Base-by-base conservation (phyloP, 2,113 vertebrate species). In the Suricata suricatta region DNA sequence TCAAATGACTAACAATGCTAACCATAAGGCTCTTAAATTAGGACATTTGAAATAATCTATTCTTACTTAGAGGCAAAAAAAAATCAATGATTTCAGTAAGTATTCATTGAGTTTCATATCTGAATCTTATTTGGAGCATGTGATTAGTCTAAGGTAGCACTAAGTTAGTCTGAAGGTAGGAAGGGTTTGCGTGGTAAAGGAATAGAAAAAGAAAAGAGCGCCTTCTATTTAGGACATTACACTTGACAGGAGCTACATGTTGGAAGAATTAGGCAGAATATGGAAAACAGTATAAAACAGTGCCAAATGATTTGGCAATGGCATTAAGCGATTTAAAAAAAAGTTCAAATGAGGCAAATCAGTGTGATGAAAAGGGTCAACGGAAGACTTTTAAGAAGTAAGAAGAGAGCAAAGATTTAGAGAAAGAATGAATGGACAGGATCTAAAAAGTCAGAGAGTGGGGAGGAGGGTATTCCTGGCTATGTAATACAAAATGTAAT, bases 301-400 rank as follows among this genome's bases (percentile, higher is more conserved):
- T 52, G 25, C 10, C 72, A 89, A 83, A 54, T 80, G 29, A 90
- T 68, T 90, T 57, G 44, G 50, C 64, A 88, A n/a, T 76, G 38
- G 33, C 27, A 84, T 19, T 60, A 60, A 77, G 5, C 80, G 35
- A 44, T 50, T 54, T 41, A 19, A 54, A 85, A 15, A 85, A n/a
- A 95, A 85, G 38, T 94, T 86, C 77, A 97, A 72, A 89, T 47
- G n/a, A 79, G 27, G 84, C 44, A 92, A 60, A 80, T 74, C 44
- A 68, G 0, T 29, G 12, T 72, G 33, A 71, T 25, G 11, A 13
- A n/a, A 25, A 31, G 2, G 68, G 14, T 54, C 21, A 72, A 57
- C 68, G 29, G 52, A 76, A 86, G n/a, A 16, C 50, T 74, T 92
- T 68, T 8, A 44, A 72, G 79, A 94, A 81, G 33, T 14, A 47